Conservation (phyloP, 2,797 vertebrate species). For the Pogonophryne albipinna region DNA sequence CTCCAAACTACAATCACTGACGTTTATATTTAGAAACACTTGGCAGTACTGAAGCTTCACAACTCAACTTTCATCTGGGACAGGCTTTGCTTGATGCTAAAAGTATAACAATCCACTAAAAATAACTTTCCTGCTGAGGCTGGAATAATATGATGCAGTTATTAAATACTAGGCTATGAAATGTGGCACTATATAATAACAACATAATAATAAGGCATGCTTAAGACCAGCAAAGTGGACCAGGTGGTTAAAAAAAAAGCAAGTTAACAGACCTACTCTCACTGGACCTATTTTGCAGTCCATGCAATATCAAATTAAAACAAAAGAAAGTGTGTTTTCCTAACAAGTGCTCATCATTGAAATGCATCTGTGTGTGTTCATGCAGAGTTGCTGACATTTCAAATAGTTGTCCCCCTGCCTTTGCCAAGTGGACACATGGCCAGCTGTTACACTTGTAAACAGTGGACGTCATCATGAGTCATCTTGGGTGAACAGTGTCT, state of each 20-base stretch:
- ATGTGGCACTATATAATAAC: neutral
- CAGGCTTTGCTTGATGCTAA: neutral
- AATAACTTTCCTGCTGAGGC: neutral
- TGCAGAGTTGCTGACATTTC: conserved; percentile 32
- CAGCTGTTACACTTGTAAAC: conserved; percentile 69
- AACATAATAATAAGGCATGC: neutral
- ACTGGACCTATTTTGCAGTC: too few species aligned
- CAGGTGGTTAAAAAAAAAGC: neutral
- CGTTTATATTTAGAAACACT: neutral
- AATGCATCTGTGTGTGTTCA: neutral
- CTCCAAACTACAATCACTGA: neutral
- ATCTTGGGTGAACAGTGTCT: conserved; percentile 34
- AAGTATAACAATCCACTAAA: neutral
- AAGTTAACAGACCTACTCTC: neutral
- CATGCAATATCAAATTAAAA: neutral
- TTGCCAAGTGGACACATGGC: conserved; percentile 53
- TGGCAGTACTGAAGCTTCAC: neutral
- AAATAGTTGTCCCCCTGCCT: conserved; percentile 25
- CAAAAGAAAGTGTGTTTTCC: conserved; percentile 13
- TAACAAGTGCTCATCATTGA: neutral
- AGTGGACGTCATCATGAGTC: conserved; percentile 67
- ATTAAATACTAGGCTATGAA: neutral
- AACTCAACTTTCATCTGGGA: neutral
- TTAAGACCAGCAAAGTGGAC: neutral
- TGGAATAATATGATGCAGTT: neutral